Evolutionary conservation across 1,140 invertebrate species (phyloP).

Genomic region (Ceratosolen solmsi): DNA sequence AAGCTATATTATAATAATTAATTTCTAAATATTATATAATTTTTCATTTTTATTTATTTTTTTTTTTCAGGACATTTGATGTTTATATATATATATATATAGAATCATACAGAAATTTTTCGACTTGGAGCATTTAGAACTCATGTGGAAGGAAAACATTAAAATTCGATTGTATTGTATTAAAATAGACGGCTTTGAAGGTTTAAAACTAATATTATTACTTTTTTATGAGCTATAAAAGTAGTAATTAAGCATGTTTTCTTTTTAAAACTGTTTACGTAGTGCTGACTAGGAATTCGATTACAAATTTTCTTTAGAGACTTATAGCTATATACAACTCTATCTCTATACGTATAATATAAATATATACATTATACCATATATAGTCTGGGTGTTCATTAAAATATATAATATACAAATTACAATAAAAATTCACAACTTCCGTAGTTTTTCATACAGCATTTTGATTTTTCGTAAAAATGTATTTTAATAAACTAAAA

Average conservation of each 20-base stretch:
- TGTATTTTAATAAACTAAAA: too few relatives aligned
- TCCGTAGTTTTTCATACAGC: too few relatives aligned
- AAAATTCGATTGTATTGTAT: neutral
- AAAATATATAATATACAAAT: too few relatives aligned
- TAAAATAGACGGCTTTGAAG: slow-evolving; percentile 3
- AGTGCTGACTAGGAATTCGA: neutral
- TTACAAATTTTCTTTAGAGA: slow-evolving; percentile 1
- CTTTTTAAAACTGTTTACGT: neutral
- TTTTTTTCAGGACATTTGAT: too few relatives aligned
- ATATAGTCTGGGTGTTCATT: too few relatives aligned
- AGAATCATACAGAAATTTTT: neutral
- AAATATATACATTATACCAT: too few relatives aligned
- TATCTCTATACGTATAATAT: neutral
- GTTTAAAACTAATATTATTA: neutral
- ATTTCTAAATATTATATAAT: too few relatives aligned
- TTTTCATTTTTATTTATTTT: too few relatives aligned
- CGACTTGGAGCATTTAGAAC: neutral
- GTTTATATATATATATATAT: neutral
- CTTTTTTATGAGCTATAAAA: slow-evolving; percentile 10
- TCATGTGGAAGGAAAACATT: neutral
- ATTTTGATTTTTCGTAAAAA: too few relatives aligned
- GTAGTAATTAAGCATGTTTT: neutral
- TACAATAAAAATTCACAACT: too few relatives aligned
- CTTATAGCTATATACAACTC: neutral
- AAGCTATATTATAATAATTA: too few relatives aligned